Evolutionary conservation across 2,888 invertebrate genomes (phyloP).

Genomic region (Ectemnius cavifrons): DNA sequence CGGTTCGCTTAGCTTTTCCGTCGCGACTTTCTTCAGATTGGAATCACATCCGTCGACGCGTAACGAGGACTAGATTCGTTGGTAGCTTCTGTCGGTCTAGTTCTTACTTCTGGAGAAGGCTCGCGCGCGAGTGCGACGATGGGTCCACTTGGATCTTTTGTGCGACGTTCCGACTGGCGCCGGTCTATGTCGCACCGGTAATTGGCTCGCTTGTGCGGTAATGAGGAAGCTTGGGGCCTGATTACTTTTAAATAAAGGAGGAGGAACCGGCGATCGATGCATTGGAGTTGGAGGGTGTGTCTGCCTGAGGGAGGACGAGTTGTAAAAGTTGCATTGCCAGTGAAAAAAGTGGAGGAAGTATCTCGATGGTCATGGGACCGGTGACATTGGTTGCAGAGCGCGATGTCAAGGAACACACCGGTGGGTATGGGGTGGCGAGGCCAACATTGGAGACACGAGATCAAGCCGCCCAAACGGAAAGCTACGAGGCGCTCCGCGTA

Average conservation of each 20-base stretch:
- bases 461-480: conserved; percentile 77
- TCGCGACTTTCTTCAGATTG: conserved; percentile 41
- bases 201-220: conserved; percentile 8
- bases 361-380: conserved; percentile 62
- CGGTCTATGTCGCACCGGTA: conserved; percentile 3
- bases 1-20: conserved; percentile 37
- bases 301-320: conserved; percentile 4
- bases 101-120: not conserved
- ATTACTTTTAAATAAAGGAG: not conserved
- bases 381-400: conserved; percentile 72
- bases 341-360: conserved; percentile 9
- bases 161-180: not conserved
- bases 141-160: not conserved
- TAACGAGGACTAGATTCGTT: conserved; percentile 12
- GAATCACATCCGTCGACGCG: conserved; percentile 17
- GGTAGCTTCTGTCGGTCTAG: not conserved
- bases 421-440: conserved; percentile 47
- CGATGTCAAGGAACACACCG: conserved; percentile 62
- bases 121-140: not conserved
- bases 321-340: conserved; percentile 5
- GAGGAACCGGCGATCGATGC: conserved; percentile 18
- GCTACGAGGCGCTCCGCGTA: conserved; percentile 66
- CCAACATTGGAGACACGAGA: conserved; percentile 75
- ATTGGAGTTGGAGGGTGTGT: conserved; percentile 7
- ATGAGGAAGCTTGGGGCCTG: conserved; percentile 4